phyloP scores from a whole-genome alignment of 2,113 vertebrate genomes.

The Platycercus adscitus region DNA sequence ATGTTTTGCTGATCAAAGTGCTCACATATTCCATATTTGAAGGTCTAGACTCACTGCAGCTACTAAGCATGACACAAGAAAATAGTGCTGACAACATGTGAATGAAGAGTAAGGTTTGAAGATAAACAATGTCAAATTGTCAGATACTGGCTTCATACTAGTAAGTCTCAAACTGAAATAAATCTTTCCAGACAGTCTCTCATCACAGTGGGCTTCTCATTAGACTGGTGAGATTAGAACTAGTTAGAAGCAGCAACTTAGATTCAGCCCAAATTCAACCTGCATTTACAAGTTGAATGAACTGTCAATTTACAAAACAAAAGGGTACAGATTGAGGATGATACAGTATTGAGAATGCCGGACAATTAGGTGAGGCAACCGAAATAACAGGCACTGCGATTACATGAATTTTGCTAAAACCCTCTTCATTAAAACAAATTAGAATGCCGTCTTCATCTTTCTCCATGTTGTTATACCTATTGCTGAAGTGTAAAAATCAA shows the following conservation, averaged over 20 bases:
- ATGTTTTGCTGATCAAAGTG: neutral
- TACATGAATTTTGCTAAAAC: neutral
- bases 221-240: neutral
- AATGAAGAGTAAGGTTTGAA: neutral
- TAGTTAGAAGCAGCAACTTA: neutral
- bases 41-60: neutral
- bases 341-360: neutral
- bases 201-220: neutral
- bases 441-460: neutral
- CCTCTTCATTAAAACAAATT: neutral
- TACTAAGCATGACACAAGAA: neutral
- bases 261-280: neutral
- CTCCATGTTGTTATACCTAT: neutral
- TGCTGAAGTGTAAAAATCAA: conserved; percentile 12
- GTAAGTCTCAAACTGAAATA: neutral
- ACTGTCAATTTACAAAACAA: neutral
- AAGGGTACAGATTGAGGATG: neutral
- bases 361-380: neutral
- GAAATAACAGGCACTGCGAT: neutral
- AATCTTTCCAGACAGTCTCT: neutral
- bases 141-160: neutral
- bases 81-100: neutral
- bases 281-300: neutral
- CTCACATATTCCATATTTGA: neutral
- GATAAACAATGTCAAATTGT: neutral